These are phyloP conservation scores for Craseonycteris thonglongyai DNA, from an alignment of 2,113 vertebrate genomes.

Conservation along the genomic window DNA sequence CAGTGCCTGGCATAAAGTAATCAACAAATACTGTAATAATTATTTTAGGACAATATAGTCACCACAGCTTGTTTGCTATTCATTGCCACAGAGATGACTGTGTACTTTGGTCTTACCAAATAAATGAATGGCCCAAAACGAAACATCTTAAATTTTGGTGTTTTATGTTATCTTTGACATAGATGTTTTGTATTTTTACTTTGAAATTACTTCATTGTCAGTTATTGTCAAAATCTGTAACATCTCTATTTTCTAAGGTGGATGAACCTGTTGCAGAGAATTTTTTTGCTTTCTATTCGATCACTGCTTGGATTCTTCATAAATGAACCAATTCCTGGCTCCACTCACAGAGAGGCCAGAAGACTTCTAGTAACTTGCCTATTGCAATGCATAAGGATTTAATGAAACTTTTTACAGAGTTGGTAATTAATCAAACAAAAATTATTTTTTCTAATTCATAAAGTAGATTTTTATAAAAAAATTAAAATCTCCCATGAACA, in stretches of 20 bases:
- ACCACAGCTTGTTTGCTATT: neutral
- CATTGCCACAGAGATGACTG: neutral
- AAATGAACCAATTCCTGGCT: constrained; percentile 34
- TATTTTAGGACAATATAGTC: neutral
- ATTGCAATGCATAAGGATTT: neutral
- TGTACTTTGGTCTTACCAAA: neutral
- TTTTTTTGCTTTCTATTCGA: neutral
- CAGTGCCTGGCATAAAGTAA: neutral
- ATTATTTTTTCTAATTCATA: neutral
- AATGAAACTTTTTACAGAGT: neutral
- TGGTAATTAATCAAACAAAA: neutral
- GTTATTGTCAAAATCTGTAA: neutral
- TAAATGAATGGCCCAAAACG: neutral
- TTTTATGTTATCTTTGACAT: neutral
- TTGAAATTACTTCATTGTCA: neutral
- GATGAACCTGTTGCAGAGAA: neutral
- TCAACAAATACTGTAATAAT: neutral
- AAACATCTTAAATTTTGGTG: neutral
- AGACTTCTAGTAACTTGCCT: neutral
- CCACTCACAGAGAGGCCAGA: neutral
- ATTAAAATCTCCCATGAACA: neutral
- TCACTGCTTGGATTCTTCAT: neutral
- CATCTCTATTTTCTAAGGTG: neutral
- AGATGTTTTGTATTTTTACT: constrained; percentile 7
- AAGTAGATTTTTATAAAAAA: neutral